Evolutionary conservation across 2,888 invertebrate species (phyloP).

Genomic region (Eubasilissa splendida): DNA sequence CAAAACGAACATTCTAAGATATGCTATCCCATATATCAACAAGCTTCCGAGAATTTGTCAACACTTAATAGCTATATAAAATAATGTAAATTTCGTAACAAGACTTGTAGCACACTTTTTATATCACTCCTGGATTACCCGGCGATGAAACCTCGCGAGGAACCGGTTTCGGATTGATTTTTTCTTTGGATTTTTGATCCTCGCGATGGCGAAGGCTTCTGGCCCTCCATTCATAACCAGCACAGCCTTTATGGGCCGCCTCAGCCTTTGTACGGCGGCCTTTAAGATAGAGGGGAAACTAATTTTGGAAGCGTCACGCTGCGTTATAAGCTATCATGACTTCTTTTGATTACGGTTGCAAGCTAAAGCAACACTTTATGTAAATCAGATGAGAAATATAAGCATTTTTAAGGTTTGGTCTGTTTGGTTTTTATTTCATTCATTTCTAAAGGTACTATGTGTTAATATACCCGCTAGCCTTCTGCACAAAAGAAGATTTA

Average conservation of each 20-base stretch:
- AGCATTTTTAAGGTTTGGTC: not conserved
- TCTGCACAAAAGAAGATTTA: no score
- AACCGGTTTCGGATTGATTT: conserved; percentile 46
- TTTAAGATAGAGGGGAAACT: conserved; percentile 42
- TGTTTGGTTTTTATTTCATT: not conserved
- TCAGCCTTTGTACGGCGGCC: conserved; percentile 17
- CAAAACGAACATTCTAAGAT: not conserved
- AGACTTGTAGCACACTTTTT: conserved; percentile 39
- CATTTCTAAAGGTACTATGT: not conserved
- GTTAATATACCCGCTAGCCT: no score
- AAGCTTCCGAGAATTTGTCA: conserved; percentile 16
- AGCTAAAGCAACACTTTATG: not conserved
- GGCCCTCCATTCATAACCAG: conserved; percentile 45
- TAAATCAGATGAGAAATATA: conserved; percentile 2
- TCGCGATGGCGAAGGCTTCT: conserved; percentile 25
- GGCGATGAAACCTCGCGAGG: not conserved
- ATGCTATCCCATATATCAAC: not conserved
- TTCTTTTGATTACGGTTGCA: not conserved
- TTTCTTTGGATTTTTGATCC: conserved; percentile 14
- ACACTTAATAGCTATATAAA: conserved; percentile 1
- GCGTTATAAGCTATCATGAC: conserved; percentile 20
- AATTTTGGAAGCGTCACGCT: conserved; percentile 48
- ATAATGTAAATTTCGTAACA: conserved; percentile 15
- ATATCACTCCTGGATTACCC: conserved; percentile 50
- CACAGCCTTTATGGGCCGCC: not conserved